phyloP scores from a whole-genome alignment of 2,888 invertebrate species.

The Elmis aenea region DNA sequence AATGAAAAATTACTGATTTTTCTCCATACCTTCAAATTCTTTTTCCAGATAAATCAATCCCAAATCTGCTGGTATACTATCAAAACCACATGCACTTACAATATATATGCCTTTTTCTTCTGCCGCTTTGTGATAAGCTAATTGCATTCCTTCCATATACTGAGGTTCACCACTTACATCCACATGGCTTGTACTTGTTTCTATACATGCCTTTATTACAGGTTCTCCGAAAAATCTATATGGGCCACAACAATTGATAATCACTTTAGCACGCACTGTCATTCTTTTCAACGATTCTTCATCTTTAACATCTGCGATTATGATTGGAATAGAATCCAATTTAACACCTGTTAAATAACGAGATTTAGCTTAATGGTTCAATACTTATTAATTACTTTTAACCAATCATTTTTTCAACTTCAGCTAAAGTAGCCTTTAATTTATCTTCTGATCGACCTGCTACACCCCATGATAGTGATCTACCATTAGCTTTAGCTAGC shows the following conservation, averaged over 20 bases:
- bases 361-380: not conserved
- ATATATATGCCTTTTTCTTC: slow-evolving; percentile 76
- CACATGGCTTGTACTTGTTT: slow-evolving; percentile 76
- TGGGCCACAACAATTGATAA: slow-evolving; percentile 93
- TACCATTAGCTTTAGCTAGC: slow-evolving; percentile 46
- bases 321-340: slow-evolving; percentile 57
- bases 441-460: slow-evolving; percentile 71
- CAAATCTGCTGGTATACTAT: slow-evolving; percentile 85
- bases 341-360: slow-evolving; percentile 52
- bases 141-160: slow-evolving; percentile 51
- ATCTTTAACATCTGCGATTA: slow-evolving; percentile 75
- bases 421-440: slow-evolving; percentile 36
- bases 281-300: slow-evolving; percentile 70
- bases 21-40: slow-evolving; percentile 70
- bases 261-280: slow-evolving; percentile 70
- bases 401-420: slow-evolving; percentile 46
- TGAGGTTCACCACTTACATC: slow-evolving; percentile 92
- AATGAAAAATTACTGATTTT: no score
- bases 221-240: slow-evolving; percentile 84
- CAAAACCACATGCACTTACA: slow-evolving; percentile 89
- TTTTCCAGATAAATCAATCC: slow-evolving; percentile 74
- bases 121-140: slow-evolving; percentile 70
- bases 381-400: slow-evolving; percentile 4
- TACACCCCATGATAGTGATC: slow-evolving; percentile 74
- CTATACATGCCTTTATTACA: slow-evolving; percentile 79